Percentiles rank a stretch among this genome's conserved stretches.
phyloP scores from a whole-genome alignment of 1,140 invertebrate species.

The Laupala kohalensis region DNA sequence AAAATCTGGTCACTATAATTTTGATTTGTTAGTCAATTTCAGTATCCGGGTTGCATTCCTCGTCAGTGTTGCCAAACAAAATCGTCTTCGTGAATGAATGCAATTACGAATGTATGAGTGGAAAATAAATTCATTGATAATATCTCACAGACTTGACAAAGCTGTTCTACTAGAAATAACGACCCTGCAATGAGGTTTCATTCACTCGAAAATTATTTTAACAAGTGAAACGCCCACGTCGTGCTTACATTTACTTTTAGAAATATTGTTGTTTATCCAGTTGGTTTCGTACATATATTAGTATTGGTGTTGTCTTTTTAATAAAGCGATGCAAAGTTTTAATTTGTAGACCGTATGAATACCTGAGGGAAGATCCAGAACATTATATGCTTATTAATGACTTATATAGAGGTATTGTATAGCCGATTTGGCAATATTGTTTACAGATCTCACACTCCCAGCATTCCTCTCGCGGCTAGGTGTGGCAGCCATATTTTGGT shows the following conservation, averaged over 20 bases:
- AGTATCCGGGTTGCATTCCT: conserved; percentile 15
- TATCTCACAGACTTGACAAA: too few species aligned
- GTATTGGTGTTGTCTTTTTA: too few species aligned
- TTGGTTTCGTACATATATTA: too few species aligned
- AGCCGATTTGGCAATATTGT: conserved; percentile 13
- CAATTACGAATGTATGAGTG: not conserved
- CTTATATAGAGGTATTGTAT: not conserved
- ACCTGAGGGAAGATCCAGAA: not conserved
- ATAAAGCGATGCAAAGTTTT: too few species aligned
- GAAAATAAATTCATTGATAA: too few species aligned
- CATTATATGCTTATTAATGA: not conserved
- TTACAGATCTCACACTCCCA: conserved; percentile 17
- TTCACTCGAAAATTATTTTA: too few species aligned
- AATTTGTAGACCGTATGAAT: too few species aligned
- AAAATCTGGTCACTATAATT: not conserved
- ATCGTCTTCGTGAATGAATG: not conserved
- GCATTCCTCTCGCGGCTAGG: conserved; percentile 21
- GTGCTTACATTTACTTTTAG: too few species aligned
- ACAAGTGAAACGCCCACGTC: too few species aligned
- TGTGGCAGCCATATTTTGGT: conserved; percentile 28
- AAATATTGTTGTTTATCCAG: too few species aligned
- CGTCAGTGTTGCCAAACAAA: conserved; percentile 15
- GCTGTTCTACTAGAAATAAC: too few species aligned
- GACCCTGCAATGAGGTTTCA: too few species aligned
- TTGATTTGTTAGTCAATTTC: conserved; percentile 5